phyloP scores from a whole-genome alignment of 2,797 vertebrate species.

The Falco peregrinus region DNA sequence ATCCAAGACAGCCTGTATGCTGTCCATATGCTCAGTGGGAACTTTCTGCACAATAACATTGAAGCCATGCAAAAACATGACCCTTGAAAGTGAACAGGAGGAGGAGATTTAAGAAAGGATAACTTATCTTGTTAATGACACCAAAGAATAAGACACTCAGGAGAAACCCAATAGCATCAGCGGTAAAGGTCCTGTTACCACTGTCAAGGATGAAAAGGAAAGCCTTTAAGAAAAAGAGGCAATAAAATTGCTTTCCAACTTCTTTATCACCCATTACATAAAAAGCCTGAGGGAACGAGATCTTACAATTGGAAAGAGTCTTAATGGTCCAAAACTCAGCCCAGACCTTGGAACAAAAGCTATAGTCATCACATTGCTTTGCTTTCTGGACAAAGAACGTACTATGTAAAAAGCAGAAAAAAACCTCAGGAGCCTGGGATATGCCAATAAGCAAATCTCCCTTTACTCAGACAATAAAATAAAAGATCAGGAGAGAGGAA shows the following conservation, averaged over 20 bases:
- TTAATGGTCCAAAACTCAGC: constrained; percentile 25
- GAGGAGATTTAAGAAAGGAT: constrained; percentile 47
- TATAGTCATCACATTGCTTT: constrained; percentile 58
- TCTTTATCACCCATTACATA: constrained; percentile 47
- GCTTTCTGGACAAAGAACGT: constrained; percentile 53
- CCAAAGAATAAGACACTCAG: not conserved
- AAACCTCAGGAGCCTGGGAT: not conserved
- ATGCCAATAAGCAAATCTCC: not conserved
- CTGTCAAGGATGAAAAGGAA: constrained; percentile 30
- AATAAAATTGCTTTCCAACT: constrained; percentile 53
- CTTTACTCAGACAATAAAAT: not conserved
- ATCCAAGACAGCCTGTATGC: not conserved
- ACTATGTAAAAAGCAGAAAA: constrained; percentile 25
- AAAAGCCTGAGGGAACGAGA: constrained; percentile 31
- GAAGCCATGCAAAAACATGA: constrained; percentile 15
- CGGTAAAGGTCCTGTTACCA: not conserved
- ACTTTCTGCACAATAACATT: not conserved
- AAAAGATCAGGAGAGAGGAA: not conserved
- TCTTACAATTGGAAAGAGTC: constrained; percentile 59
- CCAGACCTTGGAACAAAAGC: constrained; percentile 42
- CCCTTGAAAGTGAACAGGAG: constrained; percentile 22
- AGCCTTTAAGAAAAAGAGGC: constrained; percentile 43
- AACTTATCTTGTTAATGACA: constrained; percentile 43
- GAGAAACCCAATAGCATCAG: constrained; percentile 44
- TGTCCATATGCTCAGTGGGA: not conserved